Evolutionary conservation across 2,888 invertebrate species (phyloP).

Genomic region (Ectropis crepuscularia): DNA sequence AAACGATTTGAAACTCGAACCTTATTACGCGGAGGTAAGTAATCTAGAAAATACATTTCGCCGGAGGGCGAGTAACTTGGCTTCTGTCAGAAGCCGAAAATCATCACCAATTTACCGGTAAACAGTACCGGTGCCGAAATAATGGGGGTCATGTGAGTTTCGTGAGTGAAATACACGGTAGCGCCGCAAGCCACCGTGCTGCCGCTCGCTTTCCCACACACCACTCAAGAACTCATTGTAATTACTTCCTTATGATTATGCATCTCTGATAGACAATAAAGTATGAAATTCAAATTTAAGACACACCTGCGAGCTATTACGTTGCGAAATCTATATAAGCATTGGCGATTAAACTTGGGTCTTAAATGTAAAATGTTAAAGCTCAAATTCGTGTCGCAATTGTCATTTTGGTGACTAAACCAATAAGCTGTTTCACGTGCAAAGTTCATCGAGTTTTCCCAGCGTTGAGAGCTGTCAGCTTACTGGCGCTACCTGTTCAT

Average conservation of each 20-base stretch:
- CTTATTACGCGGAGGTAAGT: constrained; percentile 53
- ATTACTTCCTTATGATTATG: constrained; percentile 32
- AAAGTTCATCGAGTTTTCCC: constrained; percentile 46
- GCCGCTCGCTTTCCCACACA: constrained; percentile 73
- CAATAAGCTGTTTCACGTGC: constrained; percentile 40
- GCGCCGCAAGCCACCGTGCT: constrained; percentile 75
- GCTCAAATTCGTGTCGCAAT: constrained; percentile 25
- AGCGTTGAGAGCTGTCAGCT: constrained; percentile 56
- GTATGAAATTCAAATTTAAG: constrained; percentile 1
- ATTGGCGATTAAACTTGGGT: constrained; percentile 8
- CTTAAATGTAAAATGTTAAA: constrained; percentile 18
- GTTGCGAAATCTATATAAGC: constrained; percentile 14
- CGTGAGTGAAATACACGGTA: constrained; percentile 80
- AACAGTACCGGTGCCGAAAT: constrained; percentile 73
- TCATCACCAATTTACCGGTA: constrained; percentile 74
- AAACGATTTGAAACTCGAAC: constrained; percentile 30
- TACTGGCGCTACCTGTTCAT: constrained; percentile 79
- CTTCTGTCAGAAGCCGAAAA: constrained; percentile 80
- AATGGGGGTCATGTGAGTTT: constrained; percentile 66
- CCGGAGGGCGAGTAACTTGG: constrained; percentile 52
- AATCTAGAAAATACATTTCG: constrained; percentile 63
- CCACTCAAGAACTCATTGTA: constrained; percentile 38
- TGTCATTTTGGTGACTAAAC: constrained; percentile 30
- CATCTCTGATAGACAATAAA: constrained; percentile 3
- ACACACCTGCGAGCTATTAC: constrained; percentile 32